Conservation (phyloP, 2,113 vertebrate genomes). For the Lucifuga dentata region DNA sequence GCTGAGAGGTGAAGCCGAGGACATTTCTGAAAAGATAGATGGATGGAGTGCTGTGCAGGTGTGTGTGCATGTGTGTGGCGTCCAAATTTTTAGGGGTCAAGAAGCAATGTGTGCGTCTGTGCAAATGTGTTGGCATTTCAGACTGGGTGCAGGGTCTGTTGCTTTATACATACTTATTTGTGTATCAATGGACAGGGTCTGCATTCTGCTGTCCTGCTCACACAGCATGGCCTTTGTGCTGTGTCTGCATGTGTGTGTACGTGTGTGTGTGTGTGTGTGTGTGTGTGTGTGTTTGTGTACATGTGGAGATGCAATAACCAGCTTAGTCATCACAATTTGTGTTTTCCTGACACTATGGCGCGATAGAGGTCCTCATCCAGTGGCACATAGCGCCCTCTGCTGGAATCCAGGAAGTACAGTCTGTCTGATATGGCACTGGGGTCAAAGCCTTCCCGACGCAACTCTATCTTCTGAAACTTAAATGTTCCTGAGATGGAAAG, state of each 20-base stretch:
- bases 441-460: conserved; percentile 91
- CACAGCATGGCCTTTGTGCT: conserved; percentile 68
- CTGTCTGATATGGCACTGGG: conserved; percentile 85
- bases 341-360: conserved; percentile 88
- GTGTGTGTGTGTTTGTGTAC: not conserved
- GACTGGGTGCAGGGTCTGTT: conserved; percentile 32
- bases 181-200: conserved; percentile 27
- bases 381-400: conserved; percentile 84
- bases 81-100: conserved; percentile 32
- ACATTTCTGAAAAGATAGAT: conserved; percentile 36
- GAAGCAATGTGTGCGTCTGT: conserved; percentile 26
- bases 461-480: conserved; percentile 94
- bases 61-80: conserved; percentile 35
- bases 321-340: conserved; percentile 88
- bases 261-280: conserved; percentile 9
- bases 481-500: conserved; percentile 87
- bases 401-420: conserved; percentile 92
- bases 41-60: conserved; percentile 32
- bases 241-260: conserved; percentile 5
- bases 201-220: conserved; percentile 50
- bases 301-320: conserved; percentile 38
- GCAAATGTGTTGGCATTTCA: conserved; percentile 33
- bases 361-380: conserved; percentile 84
- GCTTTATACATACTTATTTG: conserved; percentile 18
- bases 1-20: conserved; percentile 65